phyloP scores from a whole-genome alignment of 30 jellyfish, hydroid and myxozoan species.

The Mastigias papua region DNA sequence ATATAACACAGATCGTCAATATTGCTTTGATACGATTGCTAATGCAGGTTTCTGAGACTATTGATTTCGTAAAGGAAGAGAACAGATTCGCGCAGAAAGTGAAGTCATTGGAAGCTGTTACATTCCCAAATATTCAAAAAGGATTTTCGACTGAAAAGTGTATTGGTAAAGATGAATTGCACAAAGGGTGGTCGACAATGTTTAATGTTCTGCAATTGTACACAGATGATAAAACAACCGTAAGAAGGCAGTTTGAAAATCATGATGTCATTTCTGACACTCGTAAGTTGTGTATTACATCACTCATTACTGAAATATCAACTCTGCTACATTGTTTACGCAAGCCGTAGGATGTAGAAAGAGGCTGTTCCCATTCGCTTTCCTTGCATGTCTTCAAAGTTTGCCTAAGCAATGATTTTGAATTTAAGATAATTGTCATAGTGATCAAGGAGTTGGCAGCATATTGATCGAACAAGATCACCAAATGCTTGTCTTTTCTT shows the following conservation, averaged over 20 bases:
- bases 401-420: too few relatives aligned
- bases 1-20: constrained; percentile 74
- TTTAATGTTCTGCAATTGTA: constrained; percentile 86
- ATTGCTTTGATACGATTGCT: constrained; percentile 83
- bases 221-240: constrained; percentile 28
- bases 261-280: background rate
- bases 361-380: too few relatives aligned
- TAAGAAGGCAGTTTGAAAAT: background rate
- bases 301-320: too few relatives aligned
- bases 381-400: too few relatives aligned
- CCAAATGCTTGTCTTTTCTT: too few relatives aligned
- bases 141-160: constrained; percentile 29
- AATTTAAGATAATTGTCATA: too few relatives aligned
- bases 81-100: constrained; percentile 86
- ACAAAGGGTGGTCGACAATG: constrained; percentile 93
- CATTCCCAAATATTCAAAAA: constrained; percentile 13
- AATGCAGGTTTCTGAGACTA: constrained; percentile 85
- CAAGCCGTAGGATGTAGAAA: too few relatives aligned
- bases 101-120: constrained; percentile 59
- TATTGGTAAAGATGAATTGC: constrained; percentile 8
- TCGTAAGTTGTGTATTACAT: constrained; percentile 1
- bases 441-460: too few relatives aligned
- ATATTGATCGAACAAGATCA: too few relatives aligned
- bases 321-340: too few relatives aligned
- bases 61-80: constrained; percentile 82